Conservation (phyloP, 2,113 vertebrate genomes). For the Barnardius zonarius region DNA sequence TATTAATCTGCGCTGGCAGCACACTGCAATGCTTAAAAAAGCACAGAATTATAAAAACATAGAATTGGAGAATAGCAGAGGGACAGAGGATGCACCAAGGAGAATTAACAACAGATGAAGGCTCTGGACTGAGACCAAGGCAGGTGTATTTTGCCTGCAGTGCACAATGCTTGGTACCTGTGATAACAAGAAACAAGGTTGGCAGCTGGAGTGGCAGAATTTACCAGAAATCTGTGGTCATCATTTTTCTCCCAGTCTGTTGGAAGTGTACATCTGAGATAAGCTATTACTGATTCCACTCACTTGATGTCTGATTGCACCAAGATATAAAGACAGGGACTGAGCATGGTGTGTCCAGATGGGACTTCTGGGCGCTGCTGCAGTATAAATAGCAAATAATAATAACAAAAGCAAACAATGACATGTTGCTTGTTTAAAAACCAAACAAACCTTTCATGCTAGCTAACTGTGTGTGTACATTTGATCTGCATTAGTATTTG, state of each 20-base stretch:
- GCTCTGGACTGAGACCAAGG: not conserved
- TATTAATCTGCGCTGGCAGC: not conserved
- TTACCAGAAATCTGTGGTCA: not conserved
- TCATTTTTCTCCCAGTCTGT: not conserved
- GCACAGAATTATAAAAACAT: not conserved
- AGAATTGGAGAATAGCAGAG: not conserved
- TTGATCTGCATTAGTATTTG: not conserved
- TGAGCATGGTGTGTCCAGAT: not conserved
- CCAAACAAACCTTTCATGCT: not conserved
- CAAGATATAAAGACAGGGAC: not conserved
- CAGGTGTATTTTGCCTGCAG: not conserved
- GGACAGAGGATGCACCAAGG: not conserved
- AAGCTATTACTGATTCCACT: not conserved
- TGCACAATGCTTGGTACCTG: not conserved
- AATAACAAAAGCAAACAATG: not conserved
- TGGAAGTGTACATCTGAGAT: not conserved
- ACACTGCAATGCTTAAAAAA: not conserved
- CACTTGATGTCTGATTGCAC: not conserved
- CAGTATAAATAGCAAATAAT: not conserved
- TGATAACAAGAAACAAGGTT: not conserved
- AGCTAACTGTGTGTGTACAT: not conserved
- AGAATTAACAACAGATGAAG: not conserved
- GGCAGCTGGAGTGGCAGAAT: not conserved
- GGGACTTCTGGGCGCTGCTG: not conserved
- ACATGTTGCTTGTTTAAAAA: not conserved